Conservation (phyloP, 2,797 vertebrate genomes). For the Australoheros facetus region DNA sequence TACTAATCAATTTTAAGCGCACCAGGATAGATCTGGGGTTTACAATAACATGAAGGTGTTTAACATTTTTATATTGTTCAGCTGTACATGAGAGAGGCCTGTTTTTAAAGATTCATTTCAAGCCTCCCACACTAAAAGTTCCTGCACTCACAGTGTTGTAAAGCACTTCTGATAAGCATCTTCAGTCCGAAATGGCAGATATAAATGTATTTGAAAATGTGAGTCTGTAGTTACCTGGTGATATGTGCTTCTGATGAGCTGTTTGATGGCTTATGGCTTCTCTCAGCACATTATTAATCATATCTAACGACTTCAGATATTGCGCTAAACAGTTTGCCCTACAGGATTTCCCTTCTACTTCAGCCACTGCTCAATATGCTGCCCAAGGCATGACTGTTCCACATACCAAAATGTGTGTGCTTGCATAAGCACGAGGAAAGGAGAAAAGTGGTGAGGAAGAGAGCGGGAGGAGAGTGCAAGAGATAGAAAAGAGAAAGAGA, state of each 20-base stretch:
- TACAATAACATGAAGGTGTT: not conserved
- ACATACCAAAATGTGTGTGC: conserved; percentile 53
- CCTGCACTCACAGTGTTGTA: conserved; percentile 12
- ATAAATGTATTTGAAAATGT: conserved; percentile 50
- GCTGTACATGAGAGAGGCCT: not conserved
- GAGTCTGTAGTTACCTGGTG: conserved; percentile 63
- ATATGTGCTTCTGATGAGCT: conserved; percentile 68
- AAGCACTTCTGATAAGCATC: conserved; percentile 23
- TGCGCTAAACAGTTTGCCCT: conserved; percentile 74
- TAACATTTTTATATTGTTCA: not conserved
- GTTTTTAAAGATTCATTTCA: conserved; percentile 9
- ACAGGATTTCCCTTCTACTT: conserved; percentile 71
- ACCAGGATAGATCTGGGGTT: not conserved
- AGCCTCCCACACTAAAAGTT: conserved; percentile 16
- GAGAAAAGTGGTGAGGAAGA: conserved; percentile 34
- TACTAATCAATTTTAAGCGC: not conserved
- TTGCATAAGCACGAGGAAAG: conserved; percentile 17
- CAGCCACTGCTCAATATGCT: conserved; percentile 70
- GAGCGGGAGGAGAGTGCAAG: not conserved
- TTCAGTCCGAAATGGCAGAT: conserved; percentile 42
- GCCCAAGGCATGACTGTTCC: conserved; percentile 69
- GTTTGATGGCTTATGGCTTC: conserved; percentile 60
- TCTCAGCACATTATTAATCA: conserved; percentile 71
- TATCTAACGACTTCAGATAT: conserved; percentile 75
- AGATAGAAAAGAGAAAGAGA: not conserved